Percentiles rank a stretch among this genome's conserved stretches.
phyloP scores from a whole-genome alignment of 2,888 invertebrate genomes.

The Ormia ochracea region DNA sequence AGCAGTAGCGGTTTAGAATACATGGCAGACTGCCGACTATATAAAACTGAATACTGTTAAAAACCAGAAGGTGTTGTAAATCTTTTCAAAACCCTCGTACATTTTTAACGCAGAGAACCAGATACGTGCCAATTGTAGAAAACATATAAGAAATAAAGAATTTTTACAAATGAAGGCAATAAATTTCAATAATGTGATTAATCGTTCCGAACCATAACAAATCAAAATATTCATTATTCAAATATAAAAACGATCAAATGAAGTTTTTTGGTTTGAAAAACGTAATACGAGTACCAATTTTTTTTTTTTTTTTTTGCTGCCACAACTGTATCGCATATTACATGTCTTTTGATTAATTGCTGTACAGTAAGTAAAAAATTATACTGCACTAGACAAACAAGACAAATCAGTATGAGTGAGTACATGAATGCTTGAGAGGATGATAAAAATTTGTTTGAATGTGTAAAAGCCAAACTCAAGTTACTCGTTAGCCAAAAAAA shows the following conservation, averaged over 20 bases:
- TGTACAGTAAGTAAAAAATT: background rate
- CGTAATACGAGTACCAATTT: no score
- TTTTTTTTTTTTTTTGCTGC: background rate
- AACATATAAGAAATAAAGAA: background rate
- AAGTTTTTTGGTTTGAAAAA: background rate
- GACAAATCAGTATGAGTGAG: background rate
- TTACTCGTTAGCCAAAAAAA: background rate
- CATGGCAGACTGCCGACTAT: slow-evolving; percentile 14
- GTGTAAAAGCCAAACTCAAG: slow-evolving; percentile 1
- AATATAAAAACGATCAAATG: slow-evolving; percentile 2
- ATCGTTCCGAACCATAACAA: slow-evolving; percentile 29
- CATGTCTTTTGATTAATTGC: slow-evolving; percentile 29
- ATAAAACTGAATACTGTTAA: slow-evolving; percentile 41
- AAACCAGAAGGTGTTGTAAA: slow-evolving; percentile 48
- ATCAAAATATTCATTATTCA: slow-evolving; percentile 41
- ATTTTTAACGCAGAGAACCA: slow-evolving; percentile 15
- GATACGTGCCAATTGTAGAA: background rate
- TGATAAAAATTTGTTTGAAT: slow-evolving; percentile 1
- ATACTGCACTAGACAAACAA: background rate
- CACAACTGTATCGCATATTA: background rate
- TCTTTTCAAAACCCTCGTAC: slow-evolving; percentile 41
- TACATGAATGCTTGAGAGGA: background rate
- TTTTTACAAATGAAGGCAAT: slow-evolving; percentile 16
- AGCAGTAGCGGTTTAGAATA: no score
- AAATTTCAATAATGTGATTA: slow-evolving; percentile 55